Evolutionary conservation across 2,888 invertebrate species (phyloP).

Genomic region (Platycheirus rosarum): DNA sequence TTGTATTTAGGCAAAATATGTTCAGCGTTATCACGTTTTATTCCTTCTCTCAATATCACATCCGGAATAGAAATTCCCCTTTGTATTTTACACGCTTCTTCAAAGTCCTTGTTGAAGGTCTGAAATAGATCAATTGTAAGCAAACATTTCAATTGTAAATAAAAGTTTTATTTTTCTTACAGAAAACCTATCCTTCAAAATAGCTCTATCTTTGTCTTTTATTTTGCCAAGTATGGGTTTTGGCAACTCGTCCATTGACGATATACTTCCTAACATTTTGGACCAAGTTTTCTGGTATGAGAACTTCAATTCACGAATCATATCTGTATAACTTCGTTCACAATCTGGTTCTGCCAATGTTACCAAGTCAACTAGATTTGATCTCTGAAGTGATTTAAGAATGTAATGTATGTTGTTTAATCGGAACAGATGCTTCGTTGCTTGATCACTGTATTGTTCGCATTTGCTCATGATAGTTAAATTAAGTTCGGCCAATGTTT

Average conservation of each 20-base stretch:
- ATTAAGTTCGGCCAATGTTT: constrained; percentile 94
- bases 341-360: constrained; percentile 92
- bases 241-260: constrained; percentile 87
- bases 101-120: constrained; percentile 98
- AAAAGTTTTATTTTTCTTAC: constrained; percentile 83
- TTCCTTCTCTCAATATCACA: constrained; percentile 91
- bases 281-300: constrained; percentile 88
- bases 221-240: constrained; percentile 88
- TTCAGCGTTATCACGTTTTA: constrained; percentile 95
- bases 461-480: constrained; percentile 94
- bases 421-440: constrained; percentile 94
- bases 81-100: constrained; percentile 93
- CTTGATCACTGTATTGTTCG: constrained; percentile 94
- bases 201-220: constrained; percentile 92
- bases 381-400: constrained; percentile 94
- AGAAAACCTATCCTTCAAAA: constrained; percentile 94
- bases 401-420: constrained; percentile 98
- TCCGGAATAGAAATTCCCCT: constrained; percentile 97
- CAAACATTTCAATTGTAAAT: neutral
- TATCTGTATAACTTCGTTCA: constrained; percentile 92
- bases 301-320: constrained; percentile 91
- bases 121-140: constrained; percentile 80
- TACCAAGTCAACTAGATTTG: constrained; percentile 91
- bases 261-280: constrained; percentile 89
- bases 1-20: constrained; percentile 93